phyloP scores from a whole-genome alignment of 1,140 invertebrate species.

The Eriocheir sinensis region DNA sequence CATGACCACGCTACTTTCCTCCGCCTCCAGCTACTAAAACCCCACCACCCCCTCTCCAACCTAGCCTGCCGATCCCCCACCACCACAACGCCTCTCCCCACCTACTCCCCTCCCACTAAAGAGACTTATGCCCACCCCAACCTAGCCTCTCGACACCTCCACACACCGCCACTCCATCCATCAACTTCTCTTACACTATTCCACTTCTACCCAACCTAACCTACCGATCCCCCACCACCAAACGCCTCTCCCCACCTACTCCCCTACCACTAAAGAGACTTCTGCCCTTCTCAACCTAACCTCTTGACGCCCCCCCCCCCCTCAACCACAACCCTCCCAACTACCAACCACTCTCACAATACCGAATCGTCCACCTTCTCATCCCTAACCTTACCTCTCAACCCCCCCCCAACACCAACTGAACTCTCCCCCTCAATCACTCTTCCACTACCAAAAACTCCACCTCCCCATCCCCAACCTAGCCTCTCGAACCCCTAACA shows the following conservation, averaged over 20 bases:
- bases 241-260: no score
- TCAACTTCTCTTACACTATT: no score
- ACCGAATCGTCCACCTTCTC: no score
- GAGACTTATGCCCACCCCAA: neutral
- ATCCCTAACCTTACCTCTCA: neutral
- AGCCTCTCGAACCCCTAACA: neutral
- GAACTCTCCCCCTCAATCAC: neutral
- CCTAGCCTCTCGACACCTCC: neutral
- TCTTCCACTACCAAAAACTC: neutral
- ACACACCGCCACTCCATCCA: neutral
- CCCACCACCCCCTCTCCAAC: neutral
- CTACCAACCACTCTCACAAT: neutral
- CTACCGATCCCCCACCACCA: neutral
- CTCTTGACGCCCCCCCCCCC: neutral
- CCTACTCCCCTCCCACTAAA: neutral
- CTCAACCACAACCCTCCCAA: neutral
- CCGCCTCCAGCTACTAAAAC: no score
- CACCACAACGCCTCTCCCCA: no score
- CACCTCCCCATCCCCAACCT: neutral
- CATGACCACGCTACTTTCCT: neutral
- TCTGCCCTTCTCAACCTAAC: neutral
- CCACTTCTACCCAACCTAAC: neutral
- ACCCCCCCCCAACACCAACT: neutral
- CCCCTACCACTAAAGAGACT: neutral
- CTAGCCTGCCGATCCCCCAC: neutral